A percentile compares a stretch with the other conserved stretches of the same genome.
These are phyloP conservation scores for Neolamprologus cancellatus DNA, from an alignment of 2,113 vertebrate genomes.

Conservation along the genomic window DNA sequence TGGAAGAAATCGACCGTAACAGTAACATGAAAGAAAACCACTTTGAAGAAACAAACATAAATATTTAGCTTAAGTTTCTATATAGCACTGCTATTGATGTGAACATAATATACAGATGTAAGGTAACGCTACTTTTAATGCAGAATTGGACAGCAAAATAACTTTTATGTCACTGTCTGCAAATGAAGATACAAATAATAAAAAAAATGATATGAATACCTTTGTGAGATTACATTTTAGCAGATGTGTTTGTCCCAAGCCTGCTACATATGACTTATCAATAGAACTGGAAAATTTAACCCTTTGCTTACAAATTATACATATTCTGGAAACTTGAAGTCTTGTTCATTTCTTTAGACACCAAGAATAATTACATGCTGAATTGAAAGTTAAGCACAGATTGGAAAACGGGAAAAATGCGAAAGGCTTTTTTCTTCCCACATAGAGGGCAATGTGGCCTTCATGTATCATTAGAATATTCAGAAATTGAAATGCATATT, in stretches of 20 bases:
- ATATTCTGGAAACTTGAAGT: neutral
- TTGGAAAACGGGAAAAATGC: neutral
- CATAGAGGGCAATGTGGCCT: neutral
- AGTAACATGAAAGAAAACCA: neutral
- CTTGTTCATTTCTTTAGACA: neutral
- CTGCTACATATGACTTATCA: neutral
- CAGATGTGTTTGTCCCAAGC: accelerated
- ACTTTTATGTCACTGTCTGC: neutral
- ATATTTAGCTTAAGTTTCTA: neutral
- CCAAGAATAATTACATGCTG: accelerated
- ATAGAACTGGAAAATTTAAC: neutral
- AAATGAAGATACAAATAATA: neutral
- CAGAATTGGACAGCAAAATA: accelerated
- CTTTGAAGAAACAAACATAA: neutral
- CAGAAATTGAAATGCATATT: neutral
- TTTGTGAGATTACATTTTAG: accelerated
- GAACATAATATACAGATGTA: neutral
- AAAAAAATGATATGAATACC: accelerated
- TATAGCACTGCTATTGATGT: neutral
- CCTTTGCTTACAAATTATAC: neutral
- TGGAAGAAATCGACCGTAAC: neutral
- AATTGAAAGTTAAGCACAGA: neutral
- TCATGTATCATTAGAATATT: neutral
- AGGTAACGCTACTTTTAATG: accelerated
- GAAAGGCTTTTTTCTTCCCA: neutral